These are phyloP conservation scores for Sipha flava DNA, from an alignment of 1,140 invertebrate genomes.

Conservation along the genomic window DNA sequence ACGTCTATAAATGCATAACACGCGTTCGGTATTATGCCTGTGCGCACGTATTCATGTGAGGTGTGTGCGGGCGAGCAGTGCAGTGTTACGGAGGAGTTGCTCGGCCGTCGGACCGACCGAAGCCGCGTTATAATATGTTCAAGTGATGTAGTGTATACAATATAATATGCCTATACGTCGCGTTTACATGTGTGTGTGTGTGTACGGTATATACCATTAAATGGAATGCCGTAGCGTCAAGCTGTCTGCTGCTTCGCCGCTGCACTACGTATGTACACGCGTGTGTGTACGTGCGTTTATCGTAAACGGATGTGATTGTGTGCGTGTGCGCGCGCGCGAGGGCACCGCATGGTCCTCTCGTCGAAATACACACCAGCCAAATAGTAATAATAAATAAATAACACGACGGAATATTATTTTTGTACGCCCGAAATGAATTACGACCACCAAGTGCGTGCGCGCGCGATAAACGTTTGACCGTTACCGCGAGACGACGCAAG, in stretches of 20 bases:
- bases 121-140: not conserved
- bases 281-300: not conserved
- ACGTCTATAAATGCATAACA: not conserved
- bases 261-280: not conserved
- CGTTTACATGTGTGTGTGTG: no score
- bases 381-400: conserved; percentile 1
- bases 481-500: not conserved
- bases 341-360: not conserved
- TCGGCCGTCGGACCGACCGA: not conserved
- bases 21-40: no score
- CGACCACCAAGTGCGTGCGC: not conserved
- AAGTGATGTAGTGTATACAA: no score
- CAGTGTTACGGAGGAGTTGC: not conserved
- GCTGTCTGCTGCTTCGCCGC: not conserved
- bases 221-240: conserved; percentile 25
- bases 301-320: not conserved
- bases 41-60: not conserved
- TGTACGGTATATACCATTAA: not conserved
- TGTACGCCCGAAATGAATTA: conserved; percentile 6
- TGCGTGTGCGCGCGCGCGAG: not conserved
- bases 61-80: no score
- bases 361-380: not conserved
- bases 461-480: not conserved
- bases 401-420: conserved; percentile 10
- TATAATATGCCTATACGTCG: no score